These are phyloP conservation scores for Drosophila nigritarsus DNA, from an alignment of 2,888 invertebrate genomes.

Conservation along the genomic window DNA sequence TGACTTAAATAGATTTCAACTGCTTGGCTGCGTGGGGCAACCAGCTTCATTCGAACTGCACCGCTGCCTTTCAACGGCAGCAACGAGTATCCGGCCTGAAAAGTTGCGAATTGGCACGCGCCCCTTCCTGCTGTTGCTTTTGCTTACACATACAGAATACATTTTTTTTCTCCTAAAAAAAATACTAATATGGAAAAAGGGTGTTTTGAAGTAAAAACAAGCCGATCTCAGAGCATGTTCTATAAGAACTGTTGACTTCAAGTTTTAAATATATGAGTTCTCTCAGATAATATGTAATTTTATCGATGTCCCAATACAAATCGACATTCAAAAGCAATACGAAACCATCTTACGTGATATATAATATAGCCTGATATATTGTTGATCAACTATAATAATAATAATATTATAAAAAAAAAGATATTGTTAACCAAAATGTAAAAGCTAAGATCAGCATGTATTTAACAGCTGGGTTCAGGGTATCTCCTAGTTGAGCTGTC, in stretches of 20 bases:
- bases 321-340: neutral
- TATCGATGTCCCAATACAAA: neutral
- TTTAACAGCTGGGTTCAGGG: neutral
- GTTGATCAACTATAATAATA: neutral
- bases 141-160: slow-evolving; percentile 7
- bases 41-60: slow-evolving; percentile 52
- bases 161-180: neutral
- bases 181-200: neutral
- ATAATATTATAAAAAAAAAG: neutral
- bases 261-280: neutral
- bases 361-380: neutral
- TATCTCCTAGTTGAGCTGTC: neutral
- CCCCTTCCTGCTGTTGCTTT: slow-evolving; percentile 37
- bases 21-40: slow-evolving; percentile 27
- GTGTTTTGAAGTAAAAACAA: neutral
- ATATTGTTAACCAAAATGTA: neutral
- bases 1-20: slow-evolving; percentile 49
- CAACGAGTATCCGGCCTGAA: slow-evolving; percentile 52
- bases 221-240: neutral
- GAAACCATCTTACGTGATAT: neutral
- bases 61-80: slow-evolving; percentile 34
- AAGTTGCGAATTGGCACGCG: slow-evolving; percentile 58
- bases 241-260: neutral
- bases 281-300: neutral
- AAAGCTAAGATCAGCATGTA: neutral